These are phyloP conservation scores for Drosophila biarmipes DNA, from an alignment of 1,140 invertebrate species.

Conservation along the genomic window DNA sequence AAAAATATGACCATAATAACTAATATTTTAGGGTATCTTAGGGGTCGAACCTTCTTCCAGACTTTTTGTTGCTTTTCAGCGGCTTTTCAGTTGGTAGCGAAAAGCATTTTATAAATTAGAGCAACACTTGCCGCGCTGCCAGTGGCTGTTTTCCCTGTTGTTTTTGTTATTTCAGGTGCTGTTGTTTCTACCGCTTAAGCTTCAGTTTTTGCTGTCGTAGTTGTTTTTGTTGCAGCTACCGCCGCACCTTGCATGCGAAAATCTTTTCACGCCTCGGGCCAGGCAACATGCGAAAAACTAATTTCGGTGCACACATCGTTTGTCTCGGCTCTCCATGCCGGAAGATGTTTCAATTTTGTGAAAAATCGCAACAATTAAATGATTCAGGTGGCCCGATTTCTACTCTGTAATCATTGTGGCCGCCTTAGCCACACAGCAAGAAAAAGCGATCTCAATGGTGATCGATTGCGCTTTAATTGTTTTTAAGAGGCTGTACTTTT, in stretches of 20 bases:
- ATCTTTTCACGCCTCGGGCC: slow-evolving; percentile 77
- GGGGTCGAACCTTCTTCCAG: slow-evolving; percentile 8
- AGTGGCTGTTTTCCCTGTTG: slow-evolving; percentile 12
- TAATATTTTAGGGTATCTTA: slow-evolving; percentile 18
- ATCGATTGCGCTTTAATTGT: not conserved
- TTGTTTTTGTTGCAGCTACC: slow-evolving; percentile 22
- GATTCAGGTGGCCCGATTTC: slow-evolving; percentile 76
- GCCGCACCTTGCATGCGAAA: slow-evolving; percentile 80
- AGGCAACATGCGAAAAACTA: slow-evolving; percentile 78
- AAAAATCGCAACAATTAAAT: slow-evolving; percentile 79
- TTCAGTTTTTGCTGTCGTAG: slow-evolving; percentile 29
- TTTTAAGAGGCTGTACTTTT: not conserved
- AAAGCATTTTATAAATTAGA: slow-evolving; percentile 82
- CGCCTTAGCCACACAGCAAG: slow-evolving; percentile 12
- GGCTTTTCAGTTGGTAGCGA: slow-evolving; percentile 58
- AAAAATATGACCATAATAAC: no score
- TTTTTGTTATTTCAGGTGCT: slow-evolving; percentile 4
- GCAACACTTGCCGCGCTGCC: slow-evolving; percentile 73
- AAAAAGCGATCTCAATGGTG: not conserved
- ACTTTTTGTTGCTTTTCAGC: slow-evolving; percentile 29
- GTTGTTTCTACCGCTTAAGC: slow-evolving; percentile 21
- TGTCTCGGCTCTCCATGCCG: slow-evolving; percentile 68
- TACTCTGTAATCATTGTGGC: slow-evolving; percentile 38
- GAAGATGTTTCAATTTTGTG: slow-evolving; percentile 81
- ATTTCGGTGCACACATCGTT: slow-evolving; percentile 79